Conservation (phyloP, 2,113 vertebrate genomes). For the Hemicordylus capensis region DNA sequence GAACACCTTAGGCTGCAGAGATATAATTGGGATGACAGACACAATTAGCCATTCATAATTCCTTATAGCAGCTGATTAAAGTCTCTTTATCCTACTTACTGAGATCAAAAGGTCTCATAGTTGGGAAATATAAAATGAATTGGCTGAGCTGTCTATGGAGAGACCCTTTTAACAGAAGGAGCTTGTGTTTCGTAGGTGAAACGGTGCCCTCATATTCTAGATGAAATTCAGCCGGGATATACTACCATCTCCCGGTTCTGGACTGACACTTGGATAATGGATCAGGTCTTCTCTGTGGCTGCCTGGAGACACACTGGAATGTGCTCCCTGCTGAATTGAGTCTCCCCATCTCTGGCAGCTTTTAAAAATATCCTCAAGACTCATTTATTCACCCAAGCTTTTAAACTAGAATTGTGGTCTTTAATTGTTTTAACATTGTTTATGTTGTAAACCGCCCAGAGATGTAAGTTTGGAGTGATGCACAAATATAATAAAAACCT, state of each 20-base stretch:
- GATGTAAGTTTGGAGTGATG: too few relatives aligned
- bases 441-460: too few relatives aligned
- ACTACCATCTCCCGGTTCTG: background rate
- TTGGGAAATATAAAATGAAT: constrained; percentile 57
- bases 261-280: background rate
- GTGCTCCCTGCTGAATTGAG: too few relatives aligned
- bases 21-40: constrained; percentile 72
- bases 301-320: too few relatives aligned
- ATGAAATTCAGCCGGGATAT: background rate
- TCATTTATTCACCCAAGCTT: too few relatives aligned
- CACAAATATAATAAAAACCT: too few relatives aligned
- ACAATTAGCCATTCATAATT: constrained; percentile 75
- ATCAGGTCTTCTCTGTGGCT: background rate
- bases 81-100: constrained; percentile 63
- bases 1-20: constrained; percentile 33
- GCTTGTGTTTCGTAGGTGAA: background rate
- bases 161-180: background rate
- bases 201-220: background rate
- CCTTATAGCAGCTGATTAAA: constrained; percentile 65
- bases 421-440: too few relatives aligned
- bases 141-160: background rate
- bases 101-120: constrained; percentile 59
- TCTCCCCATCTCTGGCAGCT: too few relatives aligned
- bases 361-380: too few relatives aligned
- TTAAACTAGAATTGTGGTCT: too few relatives aligned